Evolutionary conservation across 2,113 vertebrate species (phyloP).

Genomic region (Camarhynchus parvulus): DNA sequence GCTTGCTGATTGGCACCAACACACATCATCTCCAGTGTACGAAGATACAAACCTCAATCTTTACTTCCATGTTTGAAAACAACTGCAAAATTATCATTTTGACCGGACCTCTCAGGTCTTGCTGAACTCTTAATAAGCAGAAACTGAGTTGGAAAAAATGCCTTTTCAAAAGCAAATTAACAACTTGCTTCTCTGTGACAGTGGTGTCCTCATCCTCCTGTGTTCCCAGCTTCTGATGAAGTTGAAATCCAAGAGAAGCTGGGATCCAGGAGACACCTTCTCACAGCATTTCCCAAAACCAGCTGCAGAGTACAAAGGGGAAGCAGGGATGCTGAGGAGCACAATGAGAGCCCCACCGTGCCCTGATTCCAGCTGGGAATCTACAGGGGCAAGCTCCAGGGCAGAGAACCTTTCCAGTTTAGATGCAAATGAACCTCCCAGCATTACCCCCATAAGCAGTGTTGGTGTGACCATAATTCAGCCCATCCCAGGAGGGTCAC

Average conservation of each 20-base stretch:
- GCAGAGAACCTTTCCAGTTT: not conserved
- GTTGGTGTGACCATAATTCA: not conserved
- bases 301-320: not conserved
- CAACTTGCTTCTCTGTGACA: not conserved
- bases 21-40: not conserved
- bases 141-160: not conserved
- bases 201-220: not conserved
- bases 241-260: not conserved
- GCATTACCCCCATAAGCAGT: not conserved
- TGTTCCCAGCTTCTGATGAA: not conserved
- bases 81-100: not conserved
- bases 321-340: not conserved
- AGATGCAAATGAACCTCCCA: not conserved
- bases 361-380: not conserved
- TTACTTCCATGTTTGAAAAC: not conserved
- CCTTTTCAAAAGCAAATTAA: not conserved
- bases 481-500: not conserved
- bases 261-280: not conserved
- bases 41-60: not conserved
- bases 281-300: not conserved
- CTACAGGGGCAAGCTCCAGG: not conserved
- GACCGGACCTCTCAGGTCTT: not conserved
- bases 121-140: not conserved
- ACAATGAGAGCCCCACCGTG: rapidly evolving
- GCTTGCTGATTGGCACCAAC: not conserved